Conservation (phyloP, 2,113 vertebrate species). For the Xerus inauris region DNA sequence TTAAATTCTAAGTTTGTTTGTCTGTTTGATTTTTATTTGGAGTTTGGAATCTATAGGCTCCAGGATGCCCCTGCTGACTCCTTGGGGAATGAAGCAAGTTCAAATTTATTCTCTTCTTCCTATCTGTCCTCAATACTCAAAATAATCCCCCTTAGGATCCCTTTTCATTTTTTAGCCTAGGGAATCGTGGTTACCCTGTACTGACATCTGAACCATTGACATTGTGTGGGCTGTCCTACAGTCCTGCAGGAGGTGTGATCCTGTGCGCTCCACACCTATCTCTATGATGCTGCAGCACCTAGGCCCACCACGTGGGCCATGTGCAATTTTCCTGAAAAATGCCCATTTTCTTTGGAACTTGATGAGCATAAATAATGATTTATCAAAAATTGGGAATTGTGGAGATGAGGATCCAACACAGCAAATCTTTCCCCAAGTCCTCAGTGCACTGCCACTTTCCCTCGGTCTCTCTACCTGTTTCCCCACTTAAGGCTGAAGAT, state of each 20-base stretch:
- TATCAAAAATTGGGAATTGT: not conserved
- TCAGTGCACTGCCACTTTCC: fast-evolving
- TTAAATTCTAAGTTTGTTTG: not conserved
- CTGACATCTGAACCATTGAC: not conserved
- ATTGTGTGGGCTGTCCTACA: not conserved
- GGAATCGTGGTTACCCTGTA: not conserved
- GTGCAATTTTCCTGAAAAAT: not conserved
- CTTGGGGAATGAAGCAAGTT: not conserved
- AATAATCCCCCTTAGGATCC: not conserved
- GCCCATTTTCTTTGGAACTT: not conserved
- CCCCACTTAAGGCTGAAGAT: not conserved
- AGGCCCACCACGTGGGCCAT: not conserved
- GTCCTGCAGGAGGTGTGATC: not conserved
- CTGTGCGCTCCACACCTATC: not conserved
- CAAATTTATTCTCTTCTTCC: not conserved
- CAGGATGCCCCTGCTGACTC: not conserved
- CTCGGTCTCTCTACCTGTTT: not conserved
- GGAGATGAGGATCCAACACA: not conserved
- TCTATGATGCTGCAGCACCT: too few species aligned
- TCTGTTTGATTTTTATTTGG: not conserved
- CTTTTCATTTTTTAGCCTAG: not conserved
- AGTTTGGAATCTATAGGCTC: not conserved
- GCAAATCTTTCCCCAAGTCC: not conserved
- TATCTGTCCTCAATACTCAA: not conserved
- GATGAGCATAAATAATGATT: not conserved